Percentiles rank a stretch among this genome's conserved stretches.
Conservation (phyloP, 2,888 invertebrate species). For the Corythucha ciliata region DNA sequence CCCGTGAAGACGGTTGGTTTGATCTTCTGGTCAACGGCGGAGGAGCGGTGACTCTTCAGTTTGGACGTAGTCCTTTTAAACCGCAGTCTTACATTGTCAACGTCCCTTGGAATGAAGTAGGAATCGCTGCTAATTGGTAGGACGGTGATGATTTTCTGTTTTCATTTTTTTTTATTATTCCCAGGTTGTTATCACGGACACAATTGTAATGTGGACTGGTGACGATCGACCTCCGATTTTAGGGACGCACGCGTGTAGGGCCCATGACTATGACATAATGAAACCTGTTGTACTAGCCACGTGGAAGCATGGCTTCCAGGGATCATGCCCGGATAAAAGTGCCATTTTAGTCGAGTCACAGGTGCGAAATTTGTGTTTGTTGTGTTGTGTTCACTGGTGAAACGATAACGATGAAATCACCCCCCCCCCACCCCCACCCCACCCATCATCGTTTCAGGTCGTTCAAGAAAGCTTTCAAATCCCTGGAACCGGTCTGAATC, state of each 20-base stretch:
- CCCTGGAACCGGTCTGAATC: conserved; percentile 87
- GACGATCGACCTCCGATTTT: conserved; percentile 62
- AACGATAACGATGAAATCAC: background rate
- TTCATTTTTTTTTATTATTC: background rate
- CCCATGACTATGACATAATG: conserved; percentile 86
- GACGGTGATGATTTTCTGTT: background rate
- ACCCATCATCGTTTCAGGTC: conserved; percentile 47
- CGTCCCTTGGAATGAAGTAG: conserved; percentile 91
- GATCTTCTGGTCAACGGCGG: conserved; percentile 99
- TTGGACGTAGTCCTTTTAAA: conserved; percentile 83
- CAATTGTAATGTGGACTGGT: conserved; percentile 69
- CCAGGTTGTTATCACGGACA: conserved; percentile 84
- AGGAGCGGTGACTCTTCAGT: conserved; percentile 88
- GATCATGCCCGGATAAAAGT: conserved; percentile 86
- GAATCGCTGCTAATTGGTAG: background rate
- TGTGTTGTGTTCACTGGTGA: background rate
- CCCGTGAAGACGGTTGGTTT: conserved; percentile 90
- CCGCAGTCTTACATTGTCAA: conserved; percentile 79
- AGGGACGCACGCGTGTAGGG: conserved; percentile 68
- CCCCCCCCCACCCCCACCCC: background rate
- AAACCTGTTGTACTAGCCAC: conserved; percentile 87
- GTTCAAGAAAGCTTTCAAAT: conserved; percentile 91
- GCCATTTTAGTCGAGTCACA: conserved; percentile 84
- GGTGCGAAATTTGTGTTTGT: conserved; percentile 42
- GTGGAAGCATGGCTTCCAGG: conserved; percentile 91